Percentiles rank a stretch among this genome's conserved stretches.
phyloP scores from a whole-genome alignment of 2,797 vertebrate species.

The Gila robusta region DNA sequence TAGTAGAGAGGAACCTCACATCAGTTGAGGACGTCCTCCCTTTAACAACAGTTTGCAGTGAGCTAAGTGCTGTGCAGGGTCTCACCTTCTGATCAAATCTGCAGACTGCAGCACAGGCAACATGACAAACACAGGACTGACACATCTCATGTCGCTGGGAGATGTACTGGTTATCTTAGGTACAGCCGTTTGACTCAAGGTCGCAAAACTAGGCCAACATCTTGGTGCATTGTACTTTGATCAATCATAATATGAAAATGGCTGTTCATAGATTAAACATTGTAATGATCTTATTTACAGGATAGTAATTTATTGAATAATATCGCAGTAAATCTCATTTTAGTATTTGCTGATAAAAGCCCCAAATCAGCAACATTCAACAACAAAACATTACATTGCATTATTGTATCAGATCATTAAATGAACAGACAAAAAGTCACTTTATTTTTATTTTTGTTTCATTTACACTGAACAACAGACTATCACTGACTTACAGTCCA shows the following conservation, averaged over 20 bases:
- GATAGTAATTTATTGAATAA: not conserved
- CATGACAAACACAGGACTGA: constrained; percentile 30
- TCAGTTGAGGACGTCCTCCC: constrained; percentile 22
- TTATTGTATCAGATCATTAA: not conserved
- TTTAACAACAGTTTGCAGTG: constrained; percentile 35
- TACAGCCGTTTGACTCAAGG: not conserved
- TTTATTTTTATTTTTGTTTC: not conserved
- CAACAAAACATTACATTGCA: not conserved
- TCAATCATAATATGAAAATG: not conserved
- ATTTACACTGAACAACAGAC: not conserved
- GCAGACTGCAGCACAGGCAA: constrained; percentile 9
- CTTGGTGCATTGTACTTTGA: not conserved
- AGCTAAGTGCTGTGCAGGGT: constrained; percentile 23
- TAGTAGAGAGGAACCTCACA: constrained; percentile 37
- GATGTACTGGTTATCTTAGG: not conserved
- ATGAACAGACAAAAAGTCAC: not conserved
- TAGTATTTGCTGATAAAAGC: not conserved
- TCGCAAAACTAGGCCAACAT: not conserved
- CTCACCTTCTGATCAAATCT: constrained; percentile 22
- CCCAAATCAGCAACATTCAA: no score
- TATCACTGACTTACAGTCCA: not conserved
- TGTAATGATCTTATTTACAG: not conserved
- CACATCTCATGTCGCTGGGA: constrained; percentile 2
- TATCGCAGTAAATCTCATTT: not conserved
- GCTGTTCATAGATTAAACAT: not conserved